Conservation (phyloP, 2,888 invertebrate genomes). For the Heterodera filipjevi region DNA sequence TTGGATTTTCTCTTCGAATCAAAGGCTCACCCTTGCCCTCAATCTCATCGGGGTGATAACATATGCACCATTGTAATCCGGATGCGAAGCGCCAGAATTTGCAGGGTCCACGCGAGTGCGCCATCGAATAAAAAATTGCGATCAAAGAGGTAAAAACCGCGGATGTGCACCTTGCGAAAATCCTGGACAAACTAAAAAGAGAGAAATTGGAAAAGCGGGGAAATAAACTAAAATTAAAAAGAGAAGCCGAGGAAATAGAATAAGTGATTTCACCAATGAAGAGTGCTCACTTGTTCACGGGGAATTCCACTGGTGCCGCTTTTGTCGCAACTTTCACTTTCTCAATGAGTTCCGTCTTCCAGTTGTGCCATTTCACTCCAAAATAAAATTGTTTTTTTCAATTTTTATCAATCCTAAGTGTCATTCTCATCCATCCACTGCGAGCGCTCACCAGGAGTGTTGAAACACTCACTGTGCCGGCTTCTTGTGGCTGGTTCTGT, state of each 20-base stretch:
- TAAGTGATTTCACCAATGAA: not conserved
- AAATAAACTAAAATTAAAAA: too few relatives aligned
- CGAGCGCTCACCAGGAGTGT: too few relatives aligned
- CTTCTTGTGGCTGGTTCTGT: not conserved
- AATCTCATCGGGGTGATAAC: slow-evolving; percentile 87
- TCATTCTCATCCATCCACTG: too few relatives aligned
- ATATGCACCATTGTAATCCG: slow-evolving; percentile 66
- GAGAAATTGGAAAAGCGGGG: not conserved
- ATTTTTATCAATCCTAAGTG: too few relatives aligned
- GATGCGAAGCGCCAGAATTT: not conserved
- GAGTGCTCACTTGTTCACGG: slow-evolving; percentile 42
- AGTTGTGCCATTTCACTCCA: slow-evolving; percentile 81
- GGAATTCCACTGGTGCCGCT: slow-evolving; percentile 44
- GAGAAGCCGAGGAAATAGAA: too few relatives aligned
- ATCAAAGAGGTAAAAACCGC: slow-evolving; percentile 82
- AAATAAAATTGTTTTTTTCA: slow-evolving; percentile 81
- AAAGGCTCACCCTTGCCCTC: slow-evolving; percentile 46
- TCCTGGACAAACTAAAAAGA: slow-evolving; percentile 71
- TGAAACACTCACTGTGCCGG: too few relatives aligned
- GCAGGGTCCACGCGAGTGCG: slow-evolving; percentile 67
- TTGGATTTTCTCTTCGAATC: too few relatives aligned
- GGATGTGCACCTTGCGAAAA: slow-evolving; percentile 75
- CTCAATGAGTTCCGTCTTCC: slow-evolving; percentile 84
- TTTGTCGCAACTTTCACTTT: slow-evolving; percentile 68
- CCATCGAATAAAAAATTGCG: slow-evolving; percentile 81